Evolutionary conservation across 1,140 invertebrate species (phyloP), one percentile per base, ranked within the genome.

Genomic region (Drosophila prosaltans): DNA sequence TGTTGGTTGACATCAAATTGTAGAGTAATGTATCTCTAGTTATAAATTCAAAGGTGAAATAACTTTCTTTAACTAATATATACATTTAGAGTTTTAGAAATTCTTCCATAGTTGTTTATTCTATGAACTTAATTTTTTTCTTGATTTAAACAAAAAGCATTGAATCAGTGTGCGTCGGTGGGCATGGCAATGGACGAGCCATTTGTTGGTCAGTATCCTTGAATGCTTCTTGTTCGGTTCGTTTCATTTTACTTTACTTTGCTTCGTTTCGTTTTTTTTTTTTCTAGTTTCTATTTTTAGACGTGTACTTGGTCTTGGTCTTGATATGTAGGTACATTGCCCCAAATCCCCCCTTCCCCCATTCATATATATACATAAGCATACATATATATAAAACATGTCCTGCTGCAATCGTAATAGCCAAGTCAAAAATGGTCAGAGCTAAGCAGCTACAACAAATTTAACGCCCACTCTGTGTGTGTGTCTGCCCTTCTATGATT

Each of bases 381-480:
- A 24, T 48, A 48, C 21, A n/a, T 16, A 5, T 16, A n/a, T 43
- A 26, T 51, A 40, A 51, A 58, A 40, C 59, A 59, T 61, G 48
- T 36, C 57, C 61, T 21, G 36, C 30, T 54, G 63, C 48, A 40
- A 10, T 24, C 45, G 45, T 51, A 65, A 71, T 68, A 61, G 58
- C 74, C 73, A 72, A 78, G 75, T 78, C 68, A 74, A 77, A 77
- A 78, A 72, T n/a, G 55, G 45, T 55, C 7, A 55, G 72, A 36
- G 54, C 39, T 8, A 4, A 24, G 30, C 45, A 74, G 40, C 43
- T 55, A 24, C 24, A 10, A 57, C 69, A 60, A 21, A 41, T 6
- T 11, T 24, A 30, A 39, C 21, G 28, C 32, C 26, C 28, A 57
- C 72, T 68, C 26, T 65, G 24, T 36, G 2, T 6, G 16, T 36